A percentile compares a stretch with the other conserved stretches of the same genome.
Conservation (phyloP, 2,113 vertebrate genomes). For the Guaruba guarouba region DNA sequence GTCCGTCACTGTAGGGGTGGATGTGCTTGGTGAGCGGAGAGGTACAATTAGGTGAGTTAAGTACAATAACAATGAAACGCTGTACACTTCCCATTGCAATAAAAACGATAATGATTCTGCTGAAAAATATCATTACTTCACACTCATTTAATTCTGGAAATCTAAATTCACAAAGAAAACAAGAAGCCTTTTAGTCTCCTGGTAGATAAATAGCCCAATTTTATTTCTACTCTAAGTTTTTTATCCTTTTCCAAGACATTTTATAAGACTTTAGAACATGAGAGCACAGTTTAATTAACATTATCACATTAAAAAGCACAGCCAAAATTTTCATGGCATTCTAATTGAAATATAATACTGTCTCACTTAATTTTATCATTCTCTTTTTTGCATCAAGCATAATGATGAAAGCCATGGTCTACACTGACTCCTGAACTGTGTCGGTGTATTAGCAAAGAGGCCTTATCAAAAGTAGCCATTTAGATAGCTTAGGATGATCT, state of each 20-base stretch:
- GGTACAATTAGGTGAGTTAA: slow-evolving; percentile 44
- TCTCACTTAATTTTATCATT: not conserved
- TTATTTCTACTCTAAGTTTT: slow-evolving; percentile 64
- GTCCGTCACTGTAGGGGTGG: not conserved
- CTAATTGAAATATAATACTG: slow-evolving; percentile 69
- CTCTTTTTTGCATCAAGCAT: not conserved
- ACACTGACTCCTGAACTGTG: not conserved
- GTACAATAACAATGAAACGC: slow-evolving; percentile 23
- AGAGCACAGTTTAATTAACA: slow-evolving; percentile 68
- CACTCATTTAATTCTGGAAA: slow-evolving; percentile 72
- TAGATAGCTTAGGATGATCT: not conserved
- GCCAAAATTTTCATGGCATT: slow-evolving; percentile 58
- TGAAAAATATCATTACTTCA: slow-evolving; percentile 67
- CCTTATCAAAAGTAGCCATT: not conserved
- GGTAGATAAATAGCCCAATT: slow-evolving; percentile 61
- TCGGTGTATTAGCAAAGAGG: not conserved
- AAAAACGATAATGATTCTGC: slow-evolving; percentile 63
- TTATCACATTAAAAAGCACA: slow-evolving; percentile 58
- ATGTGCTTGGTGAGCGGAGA: not conserved
- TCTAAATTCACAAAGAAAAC: slow-evolving; percentile 70
- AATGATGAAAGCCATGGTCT: not conserved
- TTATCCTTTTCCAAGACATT: slow-evolving; percentile 56
- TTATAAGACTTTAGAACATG: slow-evolving; percentile 39
- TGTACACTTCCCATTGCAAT: slow-evolving; percentile 14
- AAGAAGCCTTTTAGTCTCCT: slow-evolving; percentile 60